Evolutionary conservation across 2,888 invertebrate genomes (phyloP).

Genomic region (Andrena bicolor): DNA sequence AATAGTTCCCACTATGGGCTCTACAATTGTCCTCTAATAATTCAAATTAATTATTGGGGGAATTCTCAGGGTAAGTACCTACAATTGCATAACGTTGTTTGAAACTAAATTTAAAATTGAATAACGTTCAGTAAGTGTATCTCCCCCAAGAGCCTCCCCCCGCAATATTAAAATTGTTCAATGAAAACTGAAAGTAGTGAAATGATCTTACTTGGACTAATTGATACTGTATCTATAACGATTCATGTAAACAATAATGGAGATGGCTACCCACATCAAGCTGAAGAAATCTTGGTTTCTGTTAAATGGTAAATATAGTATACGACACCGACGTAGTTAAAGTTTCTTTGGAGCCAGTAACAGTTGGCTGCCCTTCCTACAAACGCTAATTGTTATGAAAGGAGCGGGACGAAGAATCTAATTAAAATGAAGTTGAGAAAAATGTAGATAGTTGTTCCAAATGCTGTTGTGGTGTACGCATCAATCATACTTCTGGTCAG

Average conservation of each 20-base stretch:
- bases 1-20: no score
- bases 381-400: background rate
- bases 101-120: background rate
- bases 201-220: background rate
- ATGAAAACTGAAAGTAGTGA: background rate
- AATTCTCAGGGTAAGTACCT: no score
- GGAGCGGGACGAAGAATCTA: background rate
- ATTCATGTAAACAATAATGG: background rate
- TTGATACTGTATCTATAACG: background rate
- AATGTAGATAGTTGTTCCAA: background rate
- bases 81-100: background rate
- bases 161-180: background rate
- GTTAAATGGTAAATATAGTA: background rate
- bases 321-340: background rate
- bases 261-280: background rate
- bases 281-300: background rate
- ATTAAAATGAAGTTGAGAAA: background rate
- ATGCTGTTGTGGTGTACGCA: constrained; percentile 32
- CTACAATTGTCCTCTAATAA: no score
- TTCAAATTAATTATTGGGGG: no score
- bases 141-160: no score
- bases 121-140: no score
- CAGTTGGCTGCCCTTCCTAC: background rate
- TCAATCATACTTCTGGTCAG: constrained; percentile 43
- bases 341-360: background rate